Evolutionary conservation across 2,888 invertebrate species (phyloP), one percentile per base, ranked within the genome.

Genomic region (Chrysodeixis includens): DNA sequence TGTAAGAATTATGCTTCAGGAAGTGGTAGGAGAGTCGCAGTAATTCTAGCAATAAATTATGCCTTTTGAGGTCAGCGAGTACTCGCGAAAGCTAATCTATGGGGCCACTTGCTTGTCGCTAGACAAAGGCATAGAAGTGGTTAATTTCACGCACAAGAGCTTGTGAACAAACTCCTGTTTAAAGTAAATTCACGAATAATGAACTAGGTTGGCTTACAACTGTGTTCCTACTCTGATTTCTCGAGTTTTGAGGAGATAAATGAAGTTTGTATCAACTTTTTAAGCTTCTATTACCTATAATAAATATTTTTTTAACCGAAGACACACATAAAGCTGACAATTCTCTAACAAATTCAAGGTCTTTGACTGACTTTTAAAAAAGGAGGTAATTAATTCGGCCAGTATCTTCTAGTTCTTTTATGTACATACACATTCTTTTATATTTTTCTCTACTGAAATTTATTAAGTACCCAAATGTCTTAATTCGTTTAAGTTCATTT

Each of bases 1-100:
- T 26, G 26, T 6, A 26, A 26, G 26, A 26, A 2, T 26, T 6
- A 26, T 26, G n/a, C n/a, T 26, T 26, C 26, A 26, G 6, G 6
- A 26, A 6, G 2, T 26, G 26, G 26, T 26, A 26, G 26, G 3
- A 4, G 26, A 6, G 26, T 26, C 26, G 6, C 26, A 30, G 51
- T 30, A 62, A 66, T 66, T 57, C 30, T 20, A 57, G 60, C 35
- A 14, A 66, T 76, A 76, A 71, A 74, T 74, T 71, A 72, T 44
- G 40, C 60, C 54, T 26, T 62, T 54, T 66, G 73, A 62, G 76
- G 72, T 66, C 66, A 76, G 51, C 57, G 52, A 26, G 65, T 8
- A 60, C 56, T 16, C 30, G 52, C 32, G 9, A 51, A 76, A 40
- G 55, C 49, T 76, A 76, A 71, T 71, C 67, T 67, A 63, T 55